Base-by-base conservation (phyloP, 2,113 vertebrate genomes). In the Thermophis baileyi region DNA sequence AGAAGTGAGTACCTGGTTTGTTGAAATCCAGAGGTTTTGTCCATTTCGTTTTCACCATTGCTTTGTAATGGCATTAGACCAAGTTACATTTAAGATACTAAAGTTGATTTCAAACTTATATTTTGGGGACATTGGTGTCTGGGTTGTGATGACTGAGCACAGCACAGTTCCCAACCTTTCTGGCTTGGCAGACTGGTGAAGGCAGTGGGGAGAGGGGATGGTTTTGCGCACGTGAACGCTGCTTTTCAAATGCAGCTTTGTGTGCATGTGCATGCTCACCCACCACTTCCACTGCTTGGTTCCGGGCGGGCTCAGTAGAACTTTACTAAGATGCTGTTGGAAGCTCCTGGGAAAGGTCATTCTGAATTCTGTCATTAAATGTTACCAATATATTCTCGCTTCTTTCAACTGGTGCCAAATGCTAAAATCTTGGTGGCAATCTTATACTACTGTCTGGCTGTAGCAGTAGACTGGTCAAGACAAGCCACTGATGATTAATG, bases 211-310 rank as follows among this genome's bases (percentile, higher is more conserved):
- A 30, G 60, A 63, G 2, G 60, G 27, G 27, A 63, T 63, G 27
- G 27, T 12, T 30, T 30, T 57, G 24, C 6, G 2, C 3, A 1
- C 1, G 3, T 4, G 27, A 10, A 30, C 0, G 27, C 27, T 3
- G 11, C 57, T 63, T 63, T 63, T 63, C 27, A 55, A 30, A 30
- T 30, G 27, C 27, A 63, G 4, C 60, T 63, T 63, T 1, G 3
- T 60, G 57, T 27, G 57, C 57, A 63, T 63, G 57, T 4, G 10
- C 3, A 4, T 63, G 60, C 60, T 63, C 11, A 63, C 27, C 27
- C 60, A 63, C 11, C 60, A 63, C 60, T 12, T 63, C 27, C 11
- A 24, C 27, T 0, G 27, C 11, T 7, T 30, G 11, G 10, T 63
- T 63, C 60, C 10, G 0, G 3, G 12, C 0, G 11, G 16, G 16